Base-by-base conservation (phyloP, 2,888 invertebrate genomes). In the Tetanocera ferruginea region DNA sequence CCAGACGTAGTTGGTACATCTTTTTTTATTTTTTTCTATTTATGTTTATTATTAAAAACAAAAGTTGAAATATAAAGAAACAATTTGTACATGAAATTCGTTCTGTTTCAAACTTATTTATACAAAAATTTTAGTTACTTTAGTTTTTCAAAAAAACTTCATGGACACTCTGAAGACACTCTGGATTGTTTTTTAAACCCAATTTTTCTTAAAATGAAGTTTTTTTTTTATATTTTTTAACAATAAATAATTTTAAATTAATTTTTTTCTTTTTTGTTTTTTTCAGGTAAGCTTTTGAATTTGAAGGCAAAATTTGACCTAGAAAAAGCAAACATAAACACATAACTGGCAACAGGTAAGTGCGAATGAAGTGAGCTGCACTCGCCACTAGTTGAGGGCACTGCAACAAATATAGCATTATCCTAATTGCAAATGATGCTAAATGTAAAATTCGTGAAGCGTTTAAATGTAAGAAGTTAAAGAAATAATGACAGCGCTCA, bases 401-500 rank as follows among this genome's bases (percentile, higher is more conserved):
- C 57, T 23, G 57, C 23, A 62, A 31, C 52, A 62, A 62, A 70
- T 34, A 19, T 66, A 17, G n/a, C 66, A 66, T 76, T 62, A 64
- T 25, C 31, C 34, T 64, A 55, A 76, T 71, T 34, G 62, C 64
- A 64, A 64, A 71, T 77, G 49, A 55, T 37, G 60, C 55, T 25
- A 37, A 76, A 76, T 71, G 71, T 52, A 49, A 76, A 71, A 34
- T 71, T 71, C 71, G 71, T 76, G 76, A 57, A 70, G 49, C 19
- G 37, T 51, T 43, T 37, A 51, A 17, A 37, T n/a, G 19, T 28
- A n/a, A 31, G 23, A 62, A n/a, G 17, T 17, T 17, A 64, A 60
- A 64, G 14, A 52, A 64, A 77, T 66, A 71, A 77, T 69, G 43
- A 73, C 34, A 74, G 70, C 60, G 19, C 14, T 74, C 28, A 28